phyloP scores from a whole-genome alignment of 2,797 vertebrate species.

The Telmatherina bonti region DNA sequence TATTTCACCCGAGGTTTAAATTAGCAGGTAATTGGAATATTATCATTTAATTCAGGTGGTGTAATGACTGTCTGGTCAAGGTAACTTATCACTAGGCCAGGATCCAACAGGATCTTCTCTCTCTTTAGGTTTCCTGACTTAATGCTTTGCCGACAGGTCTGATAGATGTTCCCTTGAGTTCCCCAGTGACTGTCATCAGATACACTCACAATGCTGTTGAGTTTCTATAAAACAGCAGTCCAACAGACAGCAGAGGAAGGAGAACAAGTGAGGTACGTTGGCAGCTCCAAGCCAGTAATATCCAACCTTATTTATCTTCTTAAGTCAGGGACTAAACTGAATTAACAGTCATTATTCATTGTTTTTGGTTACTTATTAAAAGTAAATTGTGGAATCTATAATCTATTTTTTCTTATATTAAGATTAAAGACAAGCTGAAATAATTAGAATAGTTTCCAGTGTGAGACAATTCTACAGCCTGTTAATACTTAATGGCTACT shows the following conservation, averaged over 20 bases:
- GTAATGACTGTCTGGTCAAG: constrained; percentile 55
- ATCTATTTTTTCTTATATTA: neutral
- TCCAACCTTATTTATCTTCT: neutral
- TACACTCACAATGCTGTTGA: constrained; percentile 18
- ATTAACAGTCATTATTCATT: neutral
- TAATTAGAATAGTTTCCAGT: neutral
- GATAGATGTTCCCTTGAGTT: constrained; percentile 42
- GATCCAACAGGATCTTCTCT: constrained; percentile 44
- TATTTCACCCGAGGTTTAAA: constrained; percentile 64
- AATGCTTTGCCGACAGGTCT: constrained; percentile 35
- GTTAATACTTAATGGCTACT: neutral
- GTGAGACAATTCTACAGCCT: neutral
- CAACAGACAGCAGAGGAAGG: constrained; percentile 25
- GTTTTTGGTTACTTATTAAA: neutral
- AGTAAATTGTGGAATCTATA: neutral
- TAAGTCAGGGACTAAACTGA: neutral
- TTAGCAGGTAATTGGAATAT: constrained; percentile 76
- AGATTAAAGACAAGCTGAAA: neutral
- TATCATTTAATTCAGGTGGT: constrained; percentile 75
- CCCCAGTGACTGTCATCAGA: constrained; percentile 45
- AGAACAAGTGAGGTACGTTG: neutral
- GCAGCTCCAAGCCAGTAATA: neutral
- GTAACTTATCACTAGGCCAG: constrained; percentile 50
- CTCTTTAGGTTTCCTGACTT: constrained; percentile 45
- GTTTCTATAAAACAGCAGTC: constrained; percentile 50